Evolutionary conservation across 2,888 invertebrate genomes (phyloP).

Genomic region (Euclidia mi): DNA sequence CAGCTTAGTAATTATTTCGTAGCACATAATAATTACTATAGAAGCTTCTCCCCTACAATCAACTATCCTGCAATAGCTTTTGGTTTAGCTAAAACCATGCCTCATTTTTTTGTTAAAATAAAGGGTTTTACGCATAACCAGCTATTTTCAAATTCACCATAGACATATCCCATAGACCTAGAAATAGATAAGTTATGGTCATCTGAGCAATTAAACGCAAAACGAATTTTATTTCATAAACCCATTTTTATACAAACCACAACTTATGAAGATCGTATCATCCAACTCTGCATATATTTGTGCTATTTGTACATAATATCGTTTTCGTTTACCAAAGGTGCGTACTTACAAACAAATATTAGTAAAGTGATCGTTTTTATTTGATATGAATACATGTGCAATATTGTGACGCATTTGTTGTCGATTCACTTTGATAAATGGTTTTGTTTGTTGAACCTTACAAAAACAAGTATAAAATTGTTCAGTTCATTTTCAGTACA

Average conservation of each 20-base stretch:
- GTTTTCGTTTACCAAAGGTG: slow-evolving; percentile 68
- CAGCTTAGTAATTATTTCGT: too few species aligned
- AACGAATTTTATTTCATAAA: slow-evolving; percentile 1
- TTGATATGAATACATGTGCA: slow-evolving; percentile 71
- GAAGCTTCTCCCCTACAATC: too few species aligned
- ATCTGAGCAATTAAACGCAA: too few species aligned
- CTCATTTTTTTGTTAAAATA: too few species aligned
- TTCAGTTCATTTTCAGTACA: too few species aligned
- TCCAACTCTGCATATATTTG: slow-evolving; percentile 39
- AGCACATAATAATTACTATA: too few species aligned
- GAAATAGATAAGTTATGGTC: too few species aligned
- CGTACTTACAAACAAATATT: slow-evolving; percentile 54
- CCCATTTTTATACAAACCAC: slow-evolving; percentile 38
- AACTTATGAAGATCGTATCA: slow-evolving; percentile 6
- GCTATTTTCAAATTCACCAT: too few species aligned
- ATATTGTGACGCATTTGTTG: slow-evolving; percentile 38
- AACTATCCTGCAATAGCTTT: too few species aligned
- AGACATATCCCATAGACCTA: too few species aligned
- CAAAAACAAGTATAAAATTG: slow-evolving; percentile 1
- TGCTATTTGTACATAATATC: slow-evolving; percentile 30
- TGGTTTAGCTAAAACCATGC: too few species aligned
- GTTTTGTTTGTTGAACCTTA: background rate
- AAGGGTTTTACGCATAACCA: too few species aligned
- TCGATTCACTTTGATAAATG: slow-evolving; percentile 28
- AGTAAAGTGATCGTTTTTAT: slow-evolving; percentile 57